These are phyloP conservation scores for Chaetogeoica ovagalla DNA, from an alignment of 2,888 invertebrate species.

Conservation along the genomic window DNA sequence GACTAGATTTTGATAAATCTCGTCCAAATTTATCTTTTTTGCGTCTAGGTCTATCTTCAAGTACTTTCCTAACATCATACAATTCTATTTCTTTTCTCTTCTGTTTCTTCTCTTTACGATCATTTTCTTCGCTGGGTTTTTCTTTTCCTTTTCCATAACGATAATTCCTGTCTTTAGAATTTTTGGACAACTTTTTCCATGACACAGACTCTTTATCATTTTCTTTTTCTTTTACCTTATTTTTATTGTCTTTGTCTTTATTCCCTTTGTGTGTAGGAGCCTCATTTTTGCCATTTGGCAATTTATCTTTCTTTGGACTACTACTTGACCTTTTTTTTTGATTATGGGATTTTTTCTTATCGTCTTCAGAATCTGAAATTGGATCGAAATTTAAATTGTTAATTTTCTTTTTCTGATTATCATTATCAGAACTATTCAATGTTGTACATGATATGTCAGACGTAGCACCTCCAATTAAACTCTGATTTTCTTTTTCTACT, in stretches of 20 bases:
- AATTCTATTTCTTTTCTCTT: constrained; percentile 79
- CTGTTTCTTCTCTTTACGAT: constrained; percentile 62
- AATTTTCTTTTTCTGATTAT: background rate
- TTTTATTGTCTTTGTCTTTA: constrained; percentile 58
- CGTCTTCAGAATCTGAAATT: constrained; percentile 49
- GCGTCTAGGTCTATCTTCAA: constrained; percentile 70
- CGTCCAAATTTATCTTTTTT: constrained; percentile 77
- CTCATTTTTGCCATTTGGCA: constrained; percentile 40
- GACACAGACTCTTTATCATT: constrained; percentile 63
- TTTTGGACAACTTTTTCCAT: constrained; percentile 81
- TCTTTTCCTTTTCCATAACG: constrained; percentile 66
- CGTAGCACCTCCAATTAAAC: constrained; percentile 55
- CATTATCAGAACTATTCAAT: constrained; percentile 54
- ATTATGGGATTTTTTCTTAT: constrained; percentile 32
- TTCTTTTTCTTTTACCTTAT: constrained; percentile 63
- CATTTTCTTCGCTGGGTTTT: constrained; percentile 60
- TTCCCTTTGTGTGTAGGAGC: constrained; percentile 41
- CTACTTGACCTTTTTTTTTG: background rate
- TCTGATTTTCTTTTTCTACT: constrained; percentile 55
- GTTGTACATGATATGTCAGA: constrained; percentile 56
- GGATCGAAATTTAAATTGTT: constrained; percentile 40
- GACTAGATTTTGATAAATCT: constrained; percentile 62
- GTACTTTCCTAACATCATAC: constrained; percentile 79
- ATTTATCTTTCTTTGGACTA: constrained; percentile 25
- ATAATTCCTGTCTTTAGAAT: constrained; percentile 76